Conservation (phyloP, 37 sponge, comb jelly and placozoan genomes). For the Amphimedon queenslandica region DNA sequence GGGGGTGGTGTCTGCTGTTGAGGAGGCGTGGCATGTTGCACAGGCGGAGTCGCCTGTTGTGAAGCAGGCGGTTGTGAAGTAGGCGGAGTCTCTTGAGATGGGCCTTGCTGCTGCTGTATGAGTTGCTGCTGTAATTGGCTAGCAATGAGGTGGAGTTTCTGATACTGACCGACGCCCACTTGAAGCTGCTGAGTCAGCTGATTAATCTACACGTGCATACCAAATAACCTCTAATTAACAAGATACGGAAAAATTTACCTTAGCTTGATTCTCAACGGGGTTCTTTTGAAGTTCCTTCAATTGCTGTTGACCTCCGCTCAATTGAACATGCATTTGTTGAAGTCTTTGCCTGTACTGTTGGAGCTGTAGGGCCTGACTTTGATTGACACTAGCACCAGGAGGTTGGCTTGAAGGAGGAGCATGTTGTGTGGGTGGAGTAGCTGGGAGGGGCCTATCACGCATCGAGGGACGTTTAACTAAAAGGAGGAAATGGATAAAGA, state of each 20-base stretch:
- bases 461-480: slow-evolving; percentile 9
- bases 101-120: slow-evolving; percentile 9
- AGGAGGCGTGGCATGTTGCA: no score
- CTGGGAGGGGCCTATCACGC: neutral
- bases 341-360: slow-evolving; percentile 73
- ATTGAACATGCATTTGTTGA: slow-evolving; percentile 75
- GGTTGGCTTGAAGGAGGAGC: neutral
- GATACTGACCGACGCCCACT: slow-evolving; percentile 63
- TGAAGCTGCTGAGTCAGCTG: slow-evolving; percentile 52
- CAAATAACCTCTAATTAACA: no score
- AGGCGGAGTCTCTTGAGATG: no score
- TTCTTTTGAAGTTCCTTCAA: slow-evolving; percentile 75
- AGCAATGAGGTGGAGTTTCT: slow-evolving; percentile 45
- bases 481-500: no score
- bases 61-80: no score
- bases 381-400: neutral
- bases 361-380: slow-evolving; percentile 38
- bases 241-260: no score
- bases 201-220: slow-evolving; percentile 24
- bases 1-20: no score
- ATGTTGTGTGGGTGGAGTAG: neutral
- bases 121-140: slow-evolving; percentile 22
- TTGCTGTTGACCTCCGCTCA: slow-evolving; percentile 65
- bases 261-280: slow-evolving; percentile 48
- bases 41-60: no score